Base-by-base conservation (phyloP, 2,797 vertebrate genomes). In the Falco concolor region DNA sequence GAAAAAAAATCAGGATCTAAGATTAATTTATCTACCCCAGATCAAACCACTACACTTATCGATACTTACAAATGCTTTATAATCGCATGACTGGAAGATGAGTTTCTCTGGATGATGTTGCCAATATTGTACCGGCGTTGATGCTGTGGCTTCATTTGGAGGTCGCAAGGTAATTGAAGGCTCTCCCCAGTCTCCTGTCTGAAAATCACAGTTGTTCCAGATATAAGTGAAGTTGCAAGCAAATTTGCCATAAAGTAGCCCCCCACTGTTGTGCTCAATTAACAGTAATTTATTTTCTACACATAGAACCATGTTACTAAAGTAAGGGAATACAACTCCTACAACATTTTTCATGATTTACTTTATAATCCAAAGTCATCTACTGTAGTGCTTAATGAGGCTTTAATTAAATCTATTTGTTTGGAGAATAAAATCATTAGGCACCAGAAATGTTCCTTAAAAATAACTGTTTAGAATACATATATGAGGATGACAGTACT, bases 111-210 rank as follows among this genome's bases (percentile, higher is more conserved):
- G 99, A 94, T 99, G 99, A 95, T 99, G 99, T 84, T 99, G 99
- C 99, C 99, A 99, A 81, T 99, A 99, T 75, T 99, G 99, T 84
- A 99, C 99, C 15, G 99, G 99, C 0, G 99, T 99, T 72, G 99
- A 99, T 67, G 99, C 99, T 16, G 99, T 99, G 73, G 99, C 99
- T 98, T 99, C 99, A 42, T 99, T 99, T 57, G 99, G 99, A 47
- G 99, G 99, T 93, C 99, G 98, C 96, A 99, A 98, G 68, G 99
- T 99, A 97, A 99, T 99, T 36, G 98, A 98, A 84, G 99, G 99
- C 95, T 99, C 99, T 92, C 99, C 99, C 99, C 99, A 99, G 97
- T 99, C 99, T 97, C 99, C 99, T 96, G 99, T 99, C 99, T 99
- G 98, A 97, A 98, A 98, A 98, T 84, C 92, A 98, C 91, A 98